phyloP scores from a whole-genome alignment of 2,888 invertebrate species.

The Eurois occulta region DNA sequence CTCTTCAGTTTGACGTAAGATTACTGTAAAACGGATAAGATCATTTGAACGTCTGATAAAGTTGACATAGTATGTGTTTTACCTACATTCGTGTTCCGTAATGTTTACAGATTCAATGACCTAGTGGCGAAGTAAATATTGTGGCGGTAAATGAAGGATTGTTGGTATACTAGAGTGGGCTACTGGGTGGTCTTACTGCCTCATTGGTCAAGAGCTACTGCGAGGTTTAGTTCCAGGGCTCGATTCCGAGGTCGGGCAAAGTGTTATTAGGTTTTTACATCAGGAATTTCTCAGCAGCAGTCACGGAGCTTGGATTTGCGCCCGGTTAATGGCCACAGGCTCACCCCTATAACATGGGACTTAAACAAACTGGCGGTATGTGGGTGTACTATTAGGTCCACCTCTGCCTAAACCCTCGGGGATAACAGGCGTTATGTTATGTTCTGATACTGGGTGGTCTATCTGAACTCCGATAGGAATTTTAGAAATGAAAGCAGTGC shows the following conservation, averaged over 20 bases:
- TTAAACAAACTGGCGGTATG: neutral
- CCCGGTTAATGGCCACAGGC: neutral
- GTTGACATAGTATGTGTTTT: slow-evolving; percentile 50
- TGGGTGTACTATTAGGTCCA: neutral
- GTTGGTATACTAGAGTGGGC: slow-evolving; percentile 9
- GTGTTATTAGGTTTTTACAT: neutral
- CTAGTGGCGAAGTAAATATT: slow-evolving; percentile 52
- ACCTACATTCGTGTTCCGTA: slow-evolving; percentile 61
- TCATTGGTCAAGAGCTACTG: neutral
- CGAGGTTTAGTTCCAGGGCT: neutral
- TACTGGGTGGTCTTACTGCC: slow-evolving; percentile 39
- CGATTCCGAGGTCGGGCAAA: neutral
- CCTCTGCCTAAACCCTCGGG: neutral
- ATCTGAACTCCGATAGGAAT: neutral
- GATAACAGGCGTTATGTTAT: neutral
- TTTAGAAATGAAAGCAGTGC: slow-evolving; percentile 19
- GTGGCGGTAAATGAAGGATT: slow-evolving; percentile 32
- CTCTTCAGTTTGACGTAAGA: slow-evolving; percentile 39
- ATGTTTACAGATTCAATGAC: slow-evolving; percentile 58
- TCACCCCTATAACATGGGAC: neutral
- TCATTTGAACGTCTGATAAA: slow-evolving; percentile 46
- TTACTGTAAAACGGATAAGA: slow-evolving; percentile 53
- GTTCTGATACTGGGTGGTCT: slow-evolving; percentile 39
- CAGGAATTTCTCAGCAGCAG: neutral
- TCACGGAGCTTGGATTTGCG: neutral